Percentiles rank a stretch among this genome's conserved stretches.
These are phyloP conservation scores for Semibalanus balanoides DNA, from an alignment of 1,140 invertebrate genomes.

Conservation along the genomic window DNA sequence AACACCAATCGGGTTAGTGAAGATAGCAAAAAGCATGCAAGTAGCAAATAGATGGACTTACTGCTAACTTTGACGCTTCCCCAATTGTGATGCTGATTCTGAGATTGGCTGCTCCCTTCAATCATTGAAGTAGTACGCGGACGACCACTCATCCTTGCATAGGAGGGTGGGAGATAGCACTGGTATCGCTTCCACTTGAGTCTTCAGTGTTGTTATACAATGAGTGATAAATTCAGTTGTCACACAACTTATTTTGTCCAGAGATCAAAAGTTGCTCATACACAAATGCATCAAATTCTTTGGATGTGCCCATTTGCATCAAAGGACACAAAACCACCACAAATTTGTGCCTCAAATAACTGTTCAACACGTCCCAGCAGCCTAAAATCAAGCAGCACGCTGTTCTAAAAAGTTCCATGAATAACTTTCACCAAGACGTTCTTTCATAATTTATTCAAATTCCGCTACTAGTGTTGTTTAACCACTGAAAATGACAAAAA, in stretches of 20 bases:
- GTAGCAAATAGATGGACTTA: background rate
- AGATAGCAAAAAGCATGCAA: too few species aligned
- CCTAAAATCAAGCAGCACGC: background rate
- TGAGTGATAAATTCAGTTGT: too few species aligned
- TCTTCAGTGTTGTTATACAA: too few species aligned
- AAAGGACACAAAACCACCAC: too few species aligned
- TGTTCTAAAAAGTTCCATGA: background rate
- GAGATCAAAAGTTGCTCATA: background rate
- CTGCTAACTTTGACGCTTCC: background rate
- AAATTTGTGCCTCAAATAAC: too few species aligned
- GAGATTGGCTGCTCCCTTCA: background rate
- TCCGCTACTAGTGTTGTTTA: too few species aligned
- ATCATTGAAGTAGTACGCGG: background rate
- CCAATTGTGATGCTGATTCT: background rate
- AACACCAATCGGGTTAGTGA: too few species aligned
- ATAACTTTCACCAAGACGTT: background rate
- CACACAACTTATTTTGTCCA: background rate
- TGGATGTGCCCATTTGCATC: too few species aligned
- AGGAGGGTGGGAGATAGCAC: background rate
- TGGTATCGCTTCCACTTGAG: background rate
- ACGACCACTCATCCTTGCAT: background rate
- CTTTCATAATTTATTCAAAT: background rate
- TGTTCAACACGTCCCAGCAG: background rate
- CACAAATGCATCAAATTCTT: background rate
- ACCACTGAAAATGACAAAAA: too few species aligned